Percentiles rank a stretch among this genome's conserved stretches.
Evolutionary conservation across 2,797 vertebrate species (phyloP).

Genomic region (Macroramphosus scolopax): DNA sequence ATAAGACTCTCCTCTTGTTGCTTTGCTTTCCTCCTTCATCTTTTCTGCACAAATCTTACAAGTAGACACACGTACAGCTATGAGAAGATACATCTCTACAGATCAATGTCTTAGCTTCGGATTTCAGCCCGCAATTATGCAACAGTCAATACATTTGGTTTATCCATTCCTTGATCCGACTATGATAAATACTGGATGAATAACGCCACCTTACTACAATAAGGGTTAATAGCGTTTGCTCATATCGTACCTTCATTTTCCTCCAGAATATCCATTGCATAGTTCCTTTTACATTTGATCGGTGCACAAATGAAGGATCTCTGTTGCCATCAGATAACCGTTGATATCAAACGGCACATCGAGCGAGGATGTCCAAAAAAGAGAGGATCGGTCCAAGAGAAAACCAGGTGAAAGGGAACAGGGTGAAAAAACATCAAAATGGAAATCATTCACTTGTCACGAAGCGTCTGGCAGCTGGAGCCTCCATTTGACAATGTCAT

Average conservation of each 20-base stretch:
- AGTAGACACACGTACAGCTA: constrained; percentile 10
- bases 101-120: constrained; percentile 1
- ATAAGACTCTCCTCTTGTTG: constrained; percentile 36
- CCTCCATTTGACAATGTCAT: constrained; percentile 73
- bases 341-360: constrained; percentile 54
- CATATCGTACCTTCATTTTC: constrained; percentile 64
- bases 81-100: constrained; percentile 15
- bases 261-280: constrained; percentile 50
- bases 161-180: constrained; percentile 47
- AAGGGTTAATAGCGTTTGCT: constrained; percentile 35
- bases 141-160: constrained; percentile 57
- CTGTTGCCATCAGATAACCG: constrained; percentile 42
- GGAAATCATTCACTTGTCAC: constrained; percentile 74
- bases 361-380: constrained; percentile 38
- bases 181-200: constrained; percentile 34
- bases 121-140: constrained; percentile 60
- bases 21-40: constrained; percentile 25
- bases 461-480: constrained; percentile 72
- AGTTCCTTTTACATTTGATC: constrained; percentile 31
- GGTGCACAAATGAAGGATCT: constrained; percentile 30
- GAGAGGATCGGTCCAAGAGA: too few relatives aligned
- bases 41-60: constrained; percentile 40
- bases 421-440: constrained; percentile 50
- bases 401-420: constrained; percentile 36
- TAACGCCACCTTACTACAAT: constrained; percentile 46